Evolutionary conservation across 2,888 invertebrate genomes (phyloP), one percentile per base, ranked within the genome.

Genomic region (Drosophila villosipedis): DNA sequence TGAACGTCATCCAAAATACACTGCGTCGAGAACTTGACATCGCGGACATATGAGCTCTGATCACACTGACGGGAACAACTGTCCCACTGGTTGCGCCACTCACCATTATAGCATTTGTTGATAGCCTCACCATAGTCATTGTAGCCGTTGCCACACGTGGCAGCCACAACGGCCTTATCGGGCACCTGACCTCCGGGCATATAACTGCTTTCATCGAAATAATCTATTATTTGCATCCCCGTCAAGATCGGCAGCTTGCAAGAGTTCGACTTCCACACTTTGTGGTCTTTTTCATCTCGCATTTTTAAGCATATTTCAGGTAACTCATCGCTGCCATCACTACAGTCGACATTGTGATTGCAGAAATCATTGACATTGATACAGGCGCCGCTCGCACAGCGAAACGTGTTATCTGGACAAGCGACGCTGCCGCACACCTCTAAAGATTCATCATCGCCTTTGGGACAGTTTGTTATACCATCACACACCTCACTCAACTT

Each of bases 351-450:
- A 3, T 64, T 14, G 4, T 31, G 61, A 39, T 79, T 68, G 55
- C 85, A 84, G 0, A 66, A 0, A 0, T 5, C 1, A 1, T 30
- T 3, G 1, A 0, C 1, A 0, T 3, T 19, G 3, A 83, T 60
- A 43, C 82, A 83, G 9, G 81, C 92, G 2, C 92, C 92, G 19
- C 83, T 88, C 1, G 73, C 63, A 33, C 92, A 92, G 2, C 80
- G 82, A 31, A 73, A 77, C 2, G 65, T 14, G 53, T 79, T 76
- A 0, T 94, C 92, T 1, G 68, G 50, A 65, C 80, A 84, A 0
- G 12, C 0, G 6, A 35, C 12, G 39, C 78, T 68, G 12, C 76
- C 66, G 57, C 93, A 93, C 14, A 84, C 33, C 4, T 78, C 71
- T 0, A 74, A 39, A 9, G 62, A 77, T 69, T 92, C 92, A 71